phyloP scores from a whole-genome alignment of 2,113 vertebrate species.

The Apistogramma diplotaenia region DNA sequence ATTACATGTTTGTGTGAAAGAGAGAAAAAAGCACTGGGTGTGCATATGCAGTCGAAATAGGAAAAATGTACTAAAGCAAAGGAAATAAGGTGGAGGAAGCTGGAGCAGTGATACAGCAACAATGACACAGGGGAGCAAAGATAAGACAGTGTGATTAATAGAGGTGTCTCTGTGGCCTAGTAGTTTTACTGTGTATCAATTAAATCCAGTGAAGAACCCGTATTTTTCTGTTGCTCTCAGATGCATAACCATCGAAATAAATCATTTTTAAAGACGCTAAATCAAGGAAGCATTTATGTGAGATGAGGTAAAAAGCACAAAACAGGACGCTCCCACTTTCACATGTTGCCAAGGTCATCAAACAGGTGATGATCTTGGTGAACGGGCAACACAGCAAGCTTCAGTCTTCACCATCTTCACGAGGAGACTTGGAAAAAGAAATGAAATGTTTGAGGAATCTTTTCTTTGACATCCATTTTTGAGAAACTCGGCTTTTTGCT shows the following conservation, averaged over 20 bases:
- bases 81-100: not conserved
- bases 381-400: not conserved
- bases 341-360: too few relatives aligned
- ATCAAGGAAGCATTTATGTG: not conserved
- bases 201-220: not conserved
- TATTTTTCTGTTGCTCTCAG: not conserved
- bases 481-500: not conserved
- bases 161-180: not conserved
- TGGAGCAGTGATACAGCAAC: not conserved
- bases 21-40: not conserved
- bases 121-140: not conserved
- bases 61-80: not conserved
- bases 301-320: not conserved
- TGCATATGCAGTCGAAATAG: not conserved
- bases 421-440: not conserved
- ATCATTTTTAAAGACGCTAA: not conserved
- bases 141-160: not conserved
- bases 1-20: not conserved
- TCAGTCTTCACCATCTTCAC: not conserved
- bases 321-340: not conserved
- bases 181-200: not conserved
- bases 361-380: slow-evolving; percentile 18
- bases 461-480: not conserved
- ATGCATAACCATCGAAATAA: not conserved
- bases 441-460: not conserved